Percentiles rank a stretch among this genome's conserved stretches.
Evolutionary conservation across 2,797 vertebrate species (phyloP).

Genomic region (Falco peregrinus): DNA sequence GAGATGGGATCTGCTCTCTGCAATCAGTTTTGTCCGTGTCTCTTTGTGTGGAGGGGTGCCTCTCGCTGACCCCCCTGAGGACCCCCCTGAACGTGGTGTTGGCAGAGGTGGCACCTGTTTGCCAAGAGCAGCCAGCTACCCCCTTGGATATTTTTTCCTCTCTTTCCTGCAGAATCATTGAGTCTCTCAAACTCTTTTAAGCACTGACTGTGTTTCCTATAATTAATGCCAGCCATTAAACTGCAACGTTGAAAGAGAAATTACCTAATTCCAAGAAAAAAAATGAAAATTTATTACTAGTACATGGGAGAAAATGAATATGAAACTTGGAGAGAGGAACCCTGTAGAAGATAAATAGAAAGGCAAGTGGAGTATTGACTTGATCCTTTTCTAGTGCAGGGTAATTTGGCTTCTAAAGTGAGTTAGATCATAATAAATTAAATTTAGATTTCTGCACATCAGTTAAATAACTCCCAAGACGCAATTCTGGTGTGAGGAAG

Average conservation of each 20-base stretch:
- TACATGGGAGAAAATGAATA: constrained; percentile 74
- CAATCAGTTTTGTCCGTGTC: background rate
- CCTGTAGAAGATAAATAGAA: constrained; percentile 78
- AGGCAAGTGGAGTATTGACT: constrained; percentile 80
- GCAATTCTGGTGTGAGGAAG: constrained; percentile 69
- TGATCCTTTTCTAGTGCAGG: constrained; percentile 76
- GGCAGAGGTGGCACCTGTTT: background rate
- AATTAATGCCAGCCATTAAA: constrained; percentile 80
- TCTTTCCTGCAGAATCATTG: constrained; percentile 21
- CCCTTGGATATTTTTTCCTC: background rate
- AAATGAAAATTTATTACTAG: constrained; percentile 76
- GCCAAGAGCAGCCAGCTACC: fast-evolving
- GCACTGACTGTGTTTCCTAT: constrained; percentile 54
- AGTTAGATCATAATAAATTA: constrained; percentile 83
- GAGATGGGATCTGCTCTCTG: background rate
- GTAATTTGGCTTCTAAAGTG: constrained; percentile 80
- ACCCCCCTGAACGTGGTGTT: fast-evolving
- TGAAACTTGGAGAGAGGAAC: constrained; percentile 64
- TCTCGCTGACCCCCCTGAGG: background rate
- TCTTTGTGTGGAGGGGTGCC: background rate
- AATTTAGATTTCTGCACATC: constrained; percentile 82
- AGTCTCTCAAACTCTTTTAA: constrained; percentile 57
- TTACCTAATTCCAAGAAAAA: constrained; percentile 75
- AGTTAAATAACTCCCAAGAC: constrained; percentile 80
- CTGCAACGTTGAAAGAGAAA: constrained; percentile 74